Base-by-base conservation (phyloP, 2,113 vertebrate species). In the Vanacampus margaritifer region DNA sequence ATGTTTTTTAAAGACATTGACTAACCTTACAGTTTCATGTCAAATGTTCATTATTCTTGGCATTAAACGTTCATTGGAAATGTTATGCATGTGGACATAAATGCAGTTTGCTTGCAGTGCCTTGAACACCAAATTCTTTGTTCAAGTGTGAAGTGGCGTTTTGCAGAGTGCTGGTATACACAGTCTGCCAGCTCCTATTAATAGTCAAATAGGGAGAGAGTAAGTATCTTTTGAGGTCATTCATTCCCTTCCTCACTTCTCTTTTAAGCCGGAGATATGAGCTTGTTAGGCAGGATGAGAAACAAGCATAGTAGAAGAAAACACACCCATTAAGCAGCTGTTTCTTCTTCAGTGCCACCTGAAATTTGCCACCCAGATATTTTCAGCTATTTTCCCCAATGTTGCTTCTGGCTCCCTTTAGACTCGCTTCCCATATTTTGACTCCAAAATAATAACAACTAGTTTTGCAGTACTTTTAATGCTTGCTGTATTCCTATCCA, bases 151-250 rank as follows among this genome's bases (percentile, higher is more conserved):
- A 83, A 71, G 76, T 72, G 71, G 51, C 64, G 65, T 83, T 81
- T 87, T 64, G 68, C 75, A 69, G 65, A 68, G 71, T 70, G 65
- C 70, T 72, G 70, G 67, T 75, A 69, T 74, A 71, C 70, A 72
- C 72, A 72, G 73, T 68, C 76, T 84, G 74, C 73, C 75, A 69
- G 69, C 63, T 83, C 76, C 78, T 88, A 89, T 90, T 90, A 89
- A 88, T 86, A 88, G 80, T 85, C 75, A 77, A 82, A 82, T 68
- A 60, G 48, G 58, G 61, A 75, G 57, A 68, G 69, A 68, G 73
- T 53, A 83, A 83, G 80, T 67, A 70, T 82, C 81, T 84, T 89
- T 90, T 85, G 74, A 86, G 86, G 87, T 89, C 84, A 85, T 77
- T 80, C 78, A 87, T 78, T 84, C 74, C 68, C 76, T 74, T 78